phyloP scores from a whole-genome alignment of 2,113 vertebrate species.

The Sylvilagus bachmani region DNA sequence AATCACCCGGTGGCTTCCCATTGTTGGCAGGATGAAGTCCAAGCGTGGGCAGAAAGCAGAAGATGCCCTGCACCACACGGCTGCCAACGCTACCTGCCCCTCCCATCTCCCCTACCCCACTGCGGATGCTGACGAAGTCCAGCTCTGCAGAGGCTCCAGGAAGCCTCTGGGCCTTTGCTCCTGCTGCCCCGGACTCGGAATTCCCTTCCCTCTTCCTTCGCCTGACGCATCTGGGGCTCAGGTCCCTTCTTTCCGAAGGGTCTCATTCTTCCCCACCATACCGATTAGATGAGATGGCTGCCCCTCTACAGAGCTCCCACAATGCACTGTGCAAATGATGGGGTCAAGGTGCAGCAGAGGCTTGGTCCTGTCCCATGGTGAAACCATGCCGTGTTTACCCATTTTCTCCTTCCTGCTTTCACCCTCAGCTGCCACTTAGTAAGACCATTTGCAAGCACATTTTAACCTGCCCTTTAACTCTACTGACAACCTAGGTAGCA shows the following conservation, averaged over 20 bases:
- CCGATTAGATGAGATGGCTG: neutral
- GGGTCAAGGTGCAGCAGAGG: neutral
- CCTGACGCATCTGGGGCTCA: neutral
- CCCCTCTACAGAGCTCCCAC: neutral
- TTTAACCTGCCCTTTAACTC: slow-evolving; percentile 8
- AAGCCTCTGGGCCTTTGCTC: neutral
- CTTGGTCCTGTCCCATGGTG: neutral
- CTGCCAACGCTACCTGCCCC: neutral
- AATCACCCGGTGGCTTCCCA: neutral
- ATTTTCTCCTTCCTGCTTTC: neutral
- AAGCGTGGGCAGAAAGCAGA: neutral
- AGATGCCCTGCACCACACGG: neutral
- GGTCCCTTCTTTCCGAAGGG: neutral
- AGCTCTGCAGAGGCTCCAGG: neutral
- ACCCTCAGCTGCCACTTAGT: neutral
- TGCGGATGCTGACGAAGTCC: neutral
- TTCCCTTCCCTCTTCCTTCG: neutral
- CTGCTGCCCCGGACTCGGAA: neutral
- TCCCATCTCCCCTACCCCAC: neutral
- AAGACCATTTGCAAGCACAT: neutral
- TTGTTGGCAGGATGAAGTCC: slow-evolving; percentile 8
- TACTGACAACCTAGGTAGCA: neutral
- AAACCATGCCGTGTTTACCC: neutral
- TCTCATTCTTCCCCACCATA: neutral
- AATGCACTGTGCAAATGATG: neutral